These are phyloP conservation scores for Sitobion miscanthi DNA, from an alignment of 1,140 invertebrate genomes.

Conservation along the genomic window DNA sequence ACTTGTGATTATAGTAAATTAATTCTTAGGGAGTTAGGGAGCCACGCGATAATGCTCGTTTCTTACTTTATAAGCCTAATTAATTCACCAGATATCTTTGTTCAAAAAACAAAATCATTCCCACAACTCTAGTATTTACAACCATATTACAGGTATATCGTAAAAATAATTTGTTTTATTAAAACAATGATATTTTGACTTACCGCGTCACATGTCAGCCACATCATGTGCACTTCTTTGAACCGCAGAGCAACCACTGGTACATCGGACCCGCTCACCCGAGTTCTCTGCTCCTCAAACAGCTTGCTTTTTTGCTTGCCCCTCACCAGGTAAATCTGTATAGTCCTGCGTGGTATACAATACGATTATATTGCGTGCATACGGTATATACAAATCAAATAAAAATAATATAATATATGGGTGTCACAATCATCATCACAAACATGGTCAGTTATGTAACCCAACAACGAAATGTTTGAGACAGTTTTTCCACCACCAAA, in stretches of 20 bases:
- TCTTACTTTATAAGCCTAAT: not conserved
- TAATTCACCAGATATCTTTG: not conserved
- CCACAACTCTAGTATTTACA: not conserved
- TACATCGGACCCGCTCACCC: slow-evolving; percentile 16
- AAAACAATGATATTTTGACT: not conserved
- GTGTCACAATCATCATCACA: not conserved
- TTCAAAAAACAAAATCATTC: not conserved
- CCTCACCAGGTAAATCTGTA: slow-evolving; percentile 35
- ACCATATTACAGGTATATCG: not conserved
- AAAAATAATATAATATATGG: not conserved
- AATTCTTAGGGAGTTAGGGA: not conserved
- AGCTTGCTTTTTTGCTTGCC: slow-evolving; percentile 19
- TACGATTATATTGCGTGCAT: not conserved
- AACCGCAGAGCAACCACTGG: slow-evolving; percentile 43
- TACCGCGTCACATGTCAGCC: slow-evolving; percentile 39
- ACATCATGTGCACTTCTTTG: slow-evolving; percentile 46
- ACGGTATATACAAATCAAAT: not conserved
- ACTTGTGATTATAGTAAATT: not conserved
- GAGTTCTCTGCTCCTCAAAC: not conserved
- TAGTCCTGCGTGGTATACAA: not conserved
- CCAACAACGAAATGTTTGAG: not conserved
- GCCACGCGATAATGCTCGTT: not conserved
- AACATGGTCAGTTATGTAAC: not conserved
- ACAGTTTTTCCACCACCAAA: not conserved
- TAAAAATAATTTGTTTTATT: not conserved